phyloP scores from a whole-genome alignment of 1,140 invertebrate species.

The Magallana ariakensis region DNA sequence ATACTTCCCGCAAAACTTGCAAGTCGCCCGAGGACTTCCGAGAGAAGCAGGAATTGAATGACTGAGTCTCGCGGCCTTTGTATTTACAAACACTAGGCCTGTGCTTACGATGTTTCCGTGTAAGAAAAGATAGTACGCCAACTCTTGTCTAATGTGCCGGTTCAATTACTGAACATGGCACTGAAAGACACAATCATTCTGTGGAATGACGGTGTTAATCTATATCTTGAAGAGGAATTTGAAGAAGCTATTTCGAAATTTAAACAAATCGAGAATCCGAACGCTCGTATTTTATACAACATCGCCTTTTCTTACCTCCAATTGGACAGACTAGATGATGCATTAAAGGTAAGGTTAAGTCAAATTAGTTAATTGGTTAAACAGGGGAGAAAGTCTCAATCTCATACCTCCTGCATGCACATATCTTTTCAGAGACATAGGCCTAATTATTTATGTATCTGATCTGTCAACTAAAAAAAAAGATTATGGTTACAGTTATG shows the following conservation, averaged over 20 bases:
- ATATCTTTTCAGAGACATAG: too few species aligned
- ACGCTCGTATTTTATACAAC: constrained; percentile 15
- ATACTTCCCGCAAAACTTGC: neutral
- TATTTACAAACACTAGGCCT: neutral
- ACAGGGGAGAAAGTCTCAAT: too few species aligned
- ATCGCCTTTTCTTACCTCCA: constrained; percentile 8
- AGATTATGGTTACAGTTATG: too few species aligned
- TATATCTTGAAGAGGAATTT: constrained; percentile 26
- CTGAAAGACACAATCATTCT: constrained; percentile 15
- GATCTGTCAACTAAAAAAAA: too few species aligned
- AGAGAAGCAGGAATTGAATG: neutral
- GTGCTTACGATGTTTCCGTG: neutral
- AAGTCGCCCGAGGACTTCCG: neutral
- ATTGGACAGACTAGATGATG: constrained; percentile 24
- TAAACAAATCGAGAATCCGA: constrained; percentile 13
- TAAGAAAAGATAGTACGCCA: neutral
- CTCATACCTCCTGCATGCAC: too few species aligned
- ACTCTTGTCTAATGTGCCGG: neutral
- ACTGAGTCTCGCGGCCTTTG: neutral
- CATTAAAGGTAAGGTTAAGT: neutral
- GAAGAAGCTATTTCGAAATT: constrained; percentile 36
- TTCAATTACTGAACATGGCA: constrained; percentile 18
- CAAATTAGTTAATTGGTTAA: too few species aligned
- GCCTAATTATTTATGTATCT: too few species aligned
- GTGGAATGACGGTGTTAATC: constrained; percentile 37